phyloP scores from a whole-genome alignment of 2,797 vertebrate genomes.

The Austrolebias charrua region DNA sequence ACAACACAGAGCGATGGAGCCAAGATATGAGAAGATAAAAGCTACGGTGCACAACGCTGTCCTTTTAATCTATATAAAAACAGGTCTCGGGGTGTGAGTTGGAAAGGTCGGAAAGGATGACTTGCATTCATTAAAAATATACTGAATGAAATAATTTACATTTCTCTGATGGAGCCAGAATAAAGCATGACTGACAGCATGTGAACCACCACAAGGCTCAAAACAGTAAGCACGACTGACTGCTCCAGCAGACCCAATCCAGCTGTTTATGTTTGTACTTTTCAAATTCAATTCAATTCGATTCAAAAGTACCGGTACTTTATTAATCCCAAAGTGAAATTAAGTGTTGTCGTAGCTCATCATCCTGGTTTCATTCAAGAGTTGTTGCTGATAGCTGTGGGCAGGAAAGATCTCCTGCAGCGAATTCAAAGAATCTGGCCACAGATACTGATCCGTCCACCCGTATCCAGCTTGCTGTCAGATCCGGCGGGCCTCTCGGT shows the following conservation, averaged over 20 bases:
- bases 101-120: constrained; percentile 22
- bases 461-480: too few species aligned
- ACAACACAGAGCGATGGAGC: constrained; percentile 34
- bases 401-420: too few species aligned
- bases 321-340: too few species aligned
- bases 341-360: too few species aligned
- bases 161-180: constrained; percentile 1
- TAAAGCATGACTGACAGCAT: constrained; percentile 19
- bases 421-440: too few species aligned
- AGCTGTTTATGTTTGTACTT: constrained; percentile 25
- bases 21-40: constrained; percentile 44
- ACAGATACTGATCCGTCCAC: too few species aligned
- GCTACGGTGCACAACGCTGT: constrained; percentile 24
- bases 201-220: constrained; percentile 15
- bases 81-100: constrained; percentile 7
- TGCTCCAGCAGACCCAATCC: constrained; percentile 15
- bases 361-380: too few species aligned
- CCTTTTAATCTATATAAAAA: constrained; percentile 26
- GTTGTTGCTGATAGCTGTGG: too few species aligned
- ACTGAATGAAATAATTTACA: not conserved
- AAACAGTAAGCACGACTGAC: constrained; percentile 38
- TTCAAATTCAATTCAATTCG: too few species aligned
- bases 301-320: too few species aligned
- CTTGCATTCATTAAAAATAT: constrained; percentile 19
- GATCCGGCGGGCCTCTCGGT: too few species aligned